Percentiles rank a stretch among this genome's conserved stretches.
Conservation (phyloP, 2,888 invertebrate genomes). For the Brachypalpus laphriformis region DNA sequence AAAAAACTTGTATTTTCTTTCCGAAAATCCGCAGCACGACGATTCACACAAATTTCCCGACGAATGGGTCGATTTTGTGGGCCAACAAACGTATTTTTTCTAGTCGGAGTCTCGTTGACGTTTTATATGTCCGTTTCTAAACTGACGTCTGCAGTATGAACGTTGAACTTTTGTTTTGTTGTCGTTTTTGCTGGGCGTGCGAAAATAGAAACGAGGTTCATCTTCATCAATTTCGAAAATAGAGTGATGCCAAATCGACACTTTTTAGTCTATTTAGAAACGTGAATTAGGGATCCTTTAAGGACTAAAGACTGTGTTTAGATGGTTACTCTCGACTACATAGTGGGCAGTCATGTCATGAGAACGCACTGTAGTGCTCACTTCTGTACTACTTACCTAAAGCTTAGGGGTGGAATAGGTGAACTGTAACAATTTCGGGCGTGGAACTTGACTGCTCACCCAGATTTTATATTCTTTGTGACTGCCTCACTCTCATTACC, state of each 20-base stretch:
- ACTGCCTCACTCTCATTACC: too few relatives aligned
- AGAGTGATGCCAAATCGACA: neutral
- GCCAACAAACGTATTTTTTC: constrained; percentile 23
- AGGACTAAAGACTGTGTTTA: too few relatives aligned
- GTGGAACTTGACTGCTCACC: too few relatives aligned
- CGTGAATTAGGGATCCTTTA: neutral
- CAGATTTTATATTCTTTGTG: too few relatives aligned
- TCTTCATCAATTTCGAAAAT: neutral
- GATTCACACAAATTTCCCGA: constrained; percentile 31
- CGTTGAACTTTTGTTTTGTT: neutral
- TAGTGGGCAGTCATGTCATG: too few relatives aligned
- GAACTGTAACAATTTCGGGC: too few relatives aligned
- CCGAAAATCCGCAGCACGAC: constrained; percentile 26
- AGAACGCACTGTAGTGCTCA: too few relatives aligned
- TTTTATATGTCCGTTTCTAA: neutral
- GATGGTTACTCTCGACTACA: too few relatives aligned
- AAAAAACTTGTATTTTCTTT: constrained; percentile 33
- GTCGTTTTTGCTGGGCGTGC: neutral
- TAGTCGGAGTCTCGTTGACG: constrained; percentile 30
- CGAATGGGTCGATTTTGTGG: constrained; percentile 62
- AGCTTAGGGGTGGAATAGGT: too few relatives aligned
- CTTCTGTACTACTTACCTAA: too few relatives aligned
- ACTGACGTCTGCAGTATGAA: neutral
- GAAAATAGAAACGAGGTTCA: neutral
- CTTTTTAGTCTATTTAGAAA: neutral